Conservation (phyloP, 2,113 vertebrate genomes). For the Aythya baeri region DNA sequence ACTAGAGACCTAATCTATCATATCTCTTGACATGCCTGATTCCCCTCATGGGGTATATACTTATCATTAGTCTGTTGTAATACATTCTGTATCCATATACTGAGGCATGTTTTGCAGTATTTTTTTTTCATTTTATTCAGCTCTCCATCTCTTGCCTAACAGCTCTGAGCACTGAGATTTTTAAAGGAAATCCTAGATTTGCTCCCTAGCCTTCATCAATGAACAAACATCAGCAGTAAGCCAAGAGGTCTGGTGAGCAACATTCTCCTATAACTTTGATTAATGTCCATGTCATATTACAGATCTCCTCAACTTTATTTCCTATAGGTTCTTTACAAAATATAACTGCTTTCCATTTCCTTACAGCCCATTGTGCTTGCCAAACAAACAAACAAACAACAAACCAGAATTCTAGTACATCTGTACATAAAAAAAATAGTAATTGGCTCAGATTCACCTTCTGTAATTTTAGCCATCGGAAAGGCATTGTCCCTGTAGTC, state of each 20-base stretch:
- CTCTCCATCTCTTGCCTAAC: neutral
- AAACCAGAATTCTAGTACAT: neutral
- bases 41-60: neutral
- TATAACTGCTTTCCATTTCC: neutral
- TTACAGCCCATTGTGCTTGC: neutral
- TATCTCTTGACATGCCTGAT: neutral
- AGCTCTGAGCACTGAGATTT: neutral
- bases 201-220: neutral
- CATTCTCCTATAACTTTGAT: neutral
- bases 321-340: neutral
- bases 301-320: neutral
- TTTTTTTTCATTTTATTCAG: neutral
- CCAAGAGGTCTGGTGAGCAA: neutral
- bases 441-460: neutral
- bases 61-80: neutral
- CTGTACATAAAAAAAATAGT: neutral
- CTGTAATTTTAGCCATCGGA: neutral
- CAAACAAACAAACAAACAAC: neutral
- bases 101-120: neutral
- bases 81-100: neutral
- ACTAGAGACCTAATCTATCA: neutral
- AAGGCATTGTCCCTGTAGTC: neutral
- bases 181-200: neutral
- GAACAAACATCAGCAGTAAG: neutral
- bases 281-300: neutral